Conservation (phyloP, 2,888 invertebrate genomes). For the Lochmaea capreae region DNA sequence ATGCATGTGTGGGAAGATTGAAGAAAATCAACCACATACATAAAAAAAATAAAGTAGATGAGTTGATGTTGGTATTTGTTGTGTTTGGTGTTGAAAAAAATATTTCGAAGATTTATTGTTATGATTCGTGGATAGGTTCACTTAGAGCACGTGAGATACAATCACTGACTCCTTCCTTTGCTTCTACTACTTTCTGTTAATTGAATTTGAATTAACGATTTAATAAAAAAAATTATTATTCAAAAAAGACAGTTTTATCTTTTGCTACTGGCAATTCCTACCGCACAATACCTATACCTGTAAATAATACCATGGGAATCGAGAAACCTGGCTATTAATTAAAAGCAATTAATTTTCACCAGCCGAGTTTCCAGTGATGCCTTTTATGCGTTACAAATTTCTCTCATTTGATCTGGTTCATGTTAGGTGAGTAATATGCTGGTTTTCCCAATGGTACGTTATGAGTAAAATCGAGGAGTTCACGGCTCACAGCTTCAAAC, state of each 20-base stretch:
- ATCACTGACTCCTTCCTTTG: no score
- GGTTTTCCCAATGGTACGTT: slow-evolving; percentile 26
- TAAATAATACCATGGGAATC: slow-evolving; percentile 37
- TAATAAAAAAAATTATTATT: neutral
- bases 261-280: neutral
- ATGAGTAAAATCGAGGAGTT: neutral
- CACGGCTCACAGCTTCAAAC: neutral
- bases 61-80: no score
- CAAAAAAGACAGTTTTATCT: slow-evolving; percentile 3
- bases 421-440: slow-evolving; percentile 29
- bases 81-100: no score
- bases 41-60: no score
- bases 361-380: slow-evolving; percentile 32
- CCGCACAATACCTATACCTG: slow-evolving; percentile 14
- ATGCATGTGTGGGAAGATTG: no score
- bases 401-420: slow-evolving; percentile 38
- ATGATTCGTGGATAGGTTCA: no score
- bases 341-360: slow-evolving; percentile 42
- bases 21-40: no score
- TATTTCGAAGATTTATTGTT: no score
- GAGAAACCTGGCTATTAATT: slow-evolving; percentile 38
- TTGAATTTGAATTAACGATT: neutral
- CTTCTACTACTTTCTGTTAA: no score
- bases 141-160: no score
- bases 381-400: slow-evolving; percentile 37